Conservation (phyloP, 2,797 vertebrate species). For the Poeciliopsis presidionis region DNA sequence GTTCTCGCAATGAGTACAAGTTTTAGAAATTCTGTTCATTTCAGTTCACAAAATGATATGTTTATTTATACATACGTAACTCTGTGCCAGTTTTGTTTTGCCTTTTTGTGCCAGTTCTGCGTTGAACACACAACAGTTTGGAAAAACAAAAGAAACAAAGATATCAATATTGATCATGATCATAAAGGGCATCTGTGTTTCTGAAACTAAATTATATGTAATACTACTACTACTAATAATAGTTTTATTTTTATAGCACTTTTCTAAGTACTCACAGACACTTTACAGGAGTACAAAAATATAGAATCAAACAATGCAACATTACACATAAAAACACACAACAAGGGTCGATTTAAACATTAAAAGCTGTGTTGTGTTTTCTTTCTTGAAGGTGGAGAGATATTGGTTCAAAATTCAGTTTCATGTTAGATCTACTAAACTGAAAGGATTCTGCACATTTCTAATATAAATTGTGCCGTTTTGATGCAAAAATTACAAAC, state of each 20-base stretch:
- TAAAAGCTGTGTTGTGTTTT: no score
- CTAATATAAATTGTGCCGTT: not conserved
- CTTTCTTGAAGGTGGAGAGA: no score
- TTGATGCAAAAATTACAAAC: no score
- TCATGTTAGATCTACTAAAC: not conserved
- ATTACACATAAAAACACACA: no score
- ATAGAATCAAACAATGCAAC: no score
- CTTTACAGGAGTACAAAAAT: no score
- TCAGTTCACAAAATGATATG: not conserved
- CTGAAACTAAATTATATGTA: no score
- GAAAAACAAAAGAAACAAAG: not conserved
- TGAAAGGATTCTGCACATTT: not conserved
- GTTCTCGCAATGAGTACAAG: conserved; percentile 23
- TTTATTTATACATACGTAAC: not conserved
- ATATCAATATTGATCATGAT: not conserved
- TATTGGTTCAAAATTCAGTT: not conserved
- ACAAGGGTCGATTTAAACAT: no score
- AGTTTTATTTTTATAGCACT: not conserved
- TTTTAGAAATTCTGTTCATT: conserved; percentile 9
- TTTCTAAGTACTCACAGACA: not conserved
- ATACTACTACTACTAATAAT: fast-evolving
- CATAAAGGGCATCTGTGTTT: not conserved
- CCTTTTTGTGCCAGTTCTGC: no score
- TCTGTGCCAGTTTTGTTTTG: not conserved
- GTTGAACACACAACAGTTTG: not conserved